These are phyloP conservation scores for Theristus sp. DNA, from an alignment of 2,888 invertebrate genomes.

Conservation along the genomic window DNA sequence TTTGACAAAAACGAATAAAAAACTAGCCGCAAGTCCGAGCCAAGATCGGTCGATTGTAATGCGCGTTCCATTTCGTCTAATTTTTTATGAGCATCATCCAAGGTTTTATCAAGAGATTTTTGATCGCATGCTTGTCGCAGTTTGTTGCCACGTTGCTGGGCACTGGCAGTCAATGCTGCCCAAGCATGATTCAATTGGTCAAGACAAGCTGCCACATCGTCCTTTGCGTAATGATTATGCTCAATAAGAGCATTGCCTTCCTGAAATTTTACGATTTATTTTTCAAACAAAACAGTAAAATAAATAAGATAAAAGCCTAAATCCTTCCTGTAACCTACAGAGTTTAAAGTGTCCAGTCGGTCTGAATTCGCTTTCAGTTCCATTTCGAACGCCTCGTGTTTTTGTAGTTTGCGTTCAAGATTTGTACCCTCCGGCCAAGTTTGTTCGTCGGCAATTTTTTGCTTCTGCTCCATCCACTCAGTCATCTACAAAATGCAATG, in stretches of 20 bases:
- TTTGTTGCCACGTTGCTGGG: conserved; percentile 47
- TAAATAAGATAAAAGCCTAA: no score
- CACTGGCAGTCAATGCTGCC: conserved; percentile 51
- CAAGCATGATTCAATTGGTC: conserved; percentile 54
- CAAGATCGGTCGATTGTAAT: conserved; percentile 50
- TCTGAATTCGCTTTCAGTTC: conserved; percentile 35
- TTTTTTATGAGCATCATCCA: conserved; percentile 72
- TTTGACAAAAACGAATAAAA: no score
- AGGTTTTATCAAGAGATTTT: conserved; percentile 42
- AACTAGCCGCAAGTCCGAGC: neutral
- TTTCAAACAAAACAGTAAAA: conserved; percentile 6
- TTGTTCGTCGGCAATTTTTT: conserved; percentile 72
- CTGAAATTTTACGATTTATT: conserved; percentile 16
- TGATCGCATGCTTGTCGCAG: conserved; percentile 73
- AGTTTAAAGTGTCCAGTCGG: conserved; percentile 27
- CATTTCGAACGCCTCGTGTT: conserved; percentile 37
- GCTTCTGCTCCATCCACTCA: conserved; percentile 76
- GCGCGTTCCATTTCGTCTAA: conserved; percentile 63
- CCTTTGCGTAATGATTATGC: conserved; percentile 48
- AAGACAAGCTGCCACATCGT: conserved; percentile 48
- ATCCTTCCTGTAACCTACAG: no score
- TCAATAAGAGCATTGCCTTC: conserved; percentile 52
- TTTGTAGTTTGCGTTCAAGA: conserved; percentile 33
- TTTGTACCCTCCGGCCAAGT: conserved; percentile 46
- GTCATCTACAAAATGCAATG: conserved; percentile 37